These are phyloP conservation scores for Equus quagga DNA, from an alignment of 2,113 vertebrate species.

Conservation along the genomic window DNA sequence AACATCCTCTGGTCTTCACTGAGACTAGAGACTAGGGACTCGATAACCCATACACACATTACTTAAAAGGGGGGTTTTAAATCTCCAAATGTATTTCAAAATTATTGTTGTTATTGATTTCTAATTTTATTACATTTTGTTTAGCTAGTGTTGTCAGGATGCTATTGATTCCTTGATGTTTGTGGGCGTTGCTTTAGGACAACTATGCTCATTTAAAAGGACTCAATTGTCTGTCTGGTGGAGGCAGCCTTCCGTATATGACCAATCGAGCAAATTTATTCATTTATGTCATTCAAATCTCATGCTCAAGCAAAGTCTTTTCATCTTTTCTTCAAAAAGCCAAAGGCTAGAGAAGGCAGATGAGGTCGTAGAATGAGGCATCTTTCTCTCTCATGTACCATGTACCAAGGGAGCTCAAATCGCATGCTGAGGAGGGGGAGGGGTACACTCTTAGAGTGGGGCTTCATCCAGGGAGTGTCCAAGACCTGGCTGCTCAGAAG, in stretches of 20 bases:
- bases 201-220: neutral
- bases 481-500: neutral
- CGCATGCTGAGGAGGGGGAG: neutral
- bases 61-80: neutral
- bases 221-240: neutral
- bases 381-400: neutral
- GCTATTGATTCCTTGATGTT: neutral
- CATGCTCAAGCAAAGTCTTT: neutral
- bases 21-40: too few relatives aligned
- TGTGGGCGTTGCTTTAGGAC: neutral
- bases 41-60: neutral
- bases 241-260: neutral
- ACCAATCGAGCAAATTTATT: neutral
- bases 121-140: neutral
- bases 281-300: neutral
- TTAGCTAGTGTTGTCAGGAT: neutral
- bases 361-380: neutral
- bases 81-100: conserved; percentile 6
- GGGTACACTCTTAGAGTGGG: neutral
- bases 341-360: neutral
- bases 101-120: neutral
- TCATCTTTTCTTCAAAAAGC: neutral
- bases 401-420: neutral
- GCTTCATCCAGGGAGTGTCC: neutral
- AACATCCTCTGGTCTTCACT: neutral